A percentile compares a stretch with the other conserved stretches of the same genome.
Evolutionary conservation across 2,797 vertebrate species (phyloP).

Genomic region (Acrocephalus scirpaceus): DNA sequence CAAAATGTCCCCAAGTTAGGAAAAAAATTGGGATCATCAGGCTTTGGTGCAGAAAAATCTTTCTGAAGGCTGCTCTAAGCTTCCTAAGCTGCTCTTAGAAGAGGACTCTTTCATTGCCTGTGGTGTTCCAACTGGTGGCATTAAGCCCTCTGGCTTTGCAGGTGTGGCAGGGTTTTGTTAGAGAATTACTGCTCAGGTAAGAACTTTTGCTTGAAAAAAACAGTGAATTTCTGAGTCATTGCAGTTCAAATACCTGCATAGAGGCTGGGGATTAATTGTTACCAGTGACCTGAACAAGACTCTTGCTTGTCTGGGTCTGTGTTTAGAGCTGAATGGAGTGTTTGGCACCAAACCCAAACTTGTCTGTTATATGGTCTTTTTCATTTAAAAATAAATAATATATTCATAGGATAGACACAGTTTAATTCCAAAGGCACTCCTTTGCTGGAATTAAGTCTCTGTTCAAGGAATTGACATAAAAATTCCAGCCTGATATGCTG

Average conservation of each 20-base stretch:
- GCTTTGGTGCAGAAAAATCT: background rate
- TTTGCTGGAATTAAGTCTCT: background rate
- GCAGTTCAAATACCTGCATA: background rate
- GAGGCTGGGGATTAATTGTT: background rate
- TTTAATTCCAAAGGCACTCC: background rate
- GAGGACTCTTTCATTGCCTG: background rate
- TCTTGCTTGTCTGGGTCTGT: background rate
- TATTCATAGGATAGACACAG: background rate
- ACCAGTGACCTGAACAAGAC: background rate
- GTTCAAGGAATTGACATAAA: background rate
- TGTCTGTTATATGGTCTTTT: background rate
- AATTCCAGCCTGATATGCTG: background rate
- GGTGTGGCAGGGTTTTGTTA: background rate
- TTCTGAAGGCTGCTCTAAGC: background rate
- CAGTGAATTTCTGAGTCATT: background rate
- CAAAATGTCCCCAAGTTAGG: background rate
- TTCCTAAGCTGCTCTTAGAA: background rate
- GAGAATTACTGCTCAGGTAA: background rate
- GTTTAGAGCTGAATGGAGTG: background rate
- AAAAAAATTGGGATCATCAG: background rate
- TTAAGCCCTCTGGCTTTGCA: background rate
- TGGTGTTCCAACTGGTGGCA: background rate
- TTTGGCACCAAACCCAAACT: background rate
- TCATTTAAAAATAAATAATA: background rate
- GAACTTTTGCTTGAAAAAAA: background rate